Evolutionary conservation across 2,888 invertebrate species (phyloP), one percentile per base, ranked within the genome.

Genomic region (Ametastegia equiseti): DNA sequence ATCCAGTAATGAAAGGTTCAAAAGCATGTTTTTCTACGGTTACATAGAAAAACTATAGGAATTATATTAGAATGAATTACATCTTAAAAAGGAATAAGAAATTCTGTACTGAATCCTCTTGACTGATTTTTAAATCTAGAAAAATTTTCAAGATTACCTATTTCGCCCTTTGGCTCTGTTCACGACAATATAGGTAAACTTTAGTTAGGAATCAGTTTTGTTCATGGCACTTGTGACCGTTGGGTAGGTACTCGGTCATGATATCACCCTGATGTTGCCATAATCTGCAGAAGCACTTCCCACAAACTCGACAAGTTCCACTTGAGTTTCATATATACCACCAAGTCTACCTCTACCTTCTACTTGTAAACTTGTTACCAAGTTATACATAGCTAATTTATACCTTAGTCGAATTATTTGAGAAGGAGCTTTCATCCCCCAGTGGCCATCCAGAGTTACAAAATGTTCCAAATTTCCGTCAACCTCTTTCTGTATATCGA

Each of bases 361-460:
- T 13, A 60, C 60, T 60, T 13, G 60, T 60, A 5, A 60, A 60
- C 15, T 60, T 60, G 60, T 60, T 60, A 30, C 60, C 60, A 60
- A 60, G 30, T 60, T 60, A 60, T 27, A 60, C 11, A 60, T 60
- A 4, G 60, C 60, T 30, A 30, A 60, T 60, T 60, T 13, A 60
- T 60, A 23, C 11, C 60, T 23, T 30, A 60, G 60, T 60, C 27
- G 27, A 60, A 60, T 60, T 4, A 60, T 13, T 60, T 13, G 60
- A 13, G 27, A 60, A 60, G 27, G 27, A 60, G 60, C 15, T 60
- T 60, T 60, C 30, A 15, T 2, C 57, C 57, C 1, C 30, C 13
- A 27, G 13, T 57, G 13, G 27, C 27, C 11, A 57, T 54, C 54
- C 1, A 0, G 9, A 11, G 23, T 11, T 57, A 1, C 7, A 13